These are phyloP conservation scores for Equus przewalskii DNA, from an alignment of 2,113 vertebrate genomes.

Conservation along the genomic window DNA sequence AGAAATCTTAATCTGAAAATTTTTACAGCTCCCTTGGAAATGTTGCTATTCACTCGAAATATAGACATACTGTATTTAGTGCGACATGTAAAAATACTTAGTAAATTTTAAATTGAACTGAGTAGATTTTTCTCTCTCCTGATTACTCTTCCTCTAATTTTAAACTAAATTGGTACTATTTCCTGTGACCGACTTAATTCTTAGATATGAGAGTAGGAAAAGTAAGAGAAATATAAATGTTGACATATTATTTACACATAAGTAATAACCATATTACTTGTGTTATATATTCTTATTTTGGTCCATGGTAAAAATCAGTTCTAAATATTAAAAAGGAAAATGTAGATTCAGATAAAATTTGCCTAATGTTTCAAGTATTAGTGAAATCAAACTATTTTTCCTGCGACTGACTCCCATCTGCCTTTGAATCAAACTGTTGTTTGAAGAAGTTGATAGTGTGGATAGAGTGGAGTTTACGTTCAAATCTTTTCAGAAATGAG, in stretches of 20 bases:
- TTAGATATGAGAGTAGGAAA: constrained; percentile 18
- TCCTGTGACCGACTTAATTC: constrained; percentile 1
- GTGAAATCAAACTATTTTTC: constrained; percentile 70
- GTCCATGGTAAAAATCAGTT: neutral
- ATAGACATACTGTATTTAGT: neutral
- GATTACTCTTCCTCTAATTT: neutral
- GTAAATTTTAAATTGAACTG: constrained; percentile 9
- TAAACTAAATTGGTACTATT: neutral
- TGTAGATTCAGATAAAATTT: constrained; percentile 49
- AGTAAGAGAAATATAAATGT: neutral
- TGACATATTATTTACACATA: neutral
- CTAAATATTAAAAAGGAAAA: neutral
- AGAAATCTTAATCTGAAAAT: constrained; percentile 13
- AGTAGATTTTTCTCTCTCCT: constrained; percentile 2
- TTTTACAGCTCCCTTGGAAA: neutral
- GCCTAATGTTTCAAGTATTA: constrained; percentile 58
- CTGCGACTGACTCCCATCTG: constrained; percentile 72
- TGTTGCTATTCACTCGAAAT: neutral
- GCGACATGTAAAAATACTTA: neutral
- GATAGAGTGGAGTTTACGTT: constrained; percentile 82
- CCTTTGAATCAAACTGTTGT: constrained; percentile 75
- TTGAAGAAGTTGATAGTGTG: constrained; percentile 79
- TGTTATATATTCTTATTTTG: neutral
- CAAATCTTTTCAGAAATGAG: constrained; percentile 84
- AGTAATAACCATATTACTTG: neutral